Percentiles rank a stretch among this genome's conserved stretches.
Evolutionary conservation across 2,113 vertebrate genomes (phyloP).

Genomic region (Hirundichthys speculiger): DNA sequence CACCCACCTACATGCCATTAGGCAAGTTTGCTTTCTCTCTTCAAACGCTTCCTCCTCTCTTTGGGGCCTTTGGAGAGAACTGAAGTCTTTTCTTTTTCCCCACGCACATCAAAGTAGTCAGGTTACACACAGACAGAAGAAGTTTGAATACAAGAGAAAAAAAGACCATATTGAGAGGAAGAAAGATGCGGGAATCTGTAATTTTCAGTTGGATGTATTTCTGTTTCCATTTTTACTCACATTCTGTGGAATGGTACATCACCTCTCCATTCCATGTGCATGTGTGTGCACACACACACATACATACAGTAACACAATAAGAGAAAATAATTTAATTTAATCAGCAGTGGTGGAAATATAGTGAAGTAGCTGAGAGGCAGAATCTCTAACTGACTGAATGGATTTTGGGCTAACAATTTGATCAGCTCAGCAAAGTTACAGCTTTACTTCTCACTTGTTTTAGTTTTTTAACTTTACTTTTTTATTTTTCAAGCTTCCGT

Average conservation of each 20-base stretch:
- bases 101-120: slow-evolving; percentile 67
- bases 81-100: slow-evolving; percentile 24
- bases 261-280: slow-evolving; percentile 47
- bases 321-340: slow-evolving; percentile 15
- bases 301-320: slow-evolving; percentile 1
- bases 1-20: slow-evolving; percentile 72
- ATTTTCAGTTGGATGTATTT: slow-evolving; percentile 43
- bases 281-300: not conserved
- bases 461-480: no score
- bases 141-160: slow-evolving; percentile 11
- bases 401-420: slow-evolving; percentile 19
- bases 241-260: slow-evolving; percentile 31
- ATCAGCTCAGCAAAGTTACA: slow-evolving; percentile 28
- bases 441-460: slow-evolving; percentile 4
- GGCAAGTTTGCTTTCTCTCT: slow-evolving; percentile 59
- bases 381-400: slow-evolving; percentile 21
- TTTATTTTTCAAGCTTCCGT: no score
- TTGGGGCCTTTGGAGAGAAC: slow-evolving; percentile 62
- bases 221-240: slow-evolving; percentile 44
- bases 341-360: slow-evolving; percentile 16
- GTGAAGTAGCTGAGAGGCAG: slow-evolving; percentile 12
- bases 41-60: slow-evolving; percentile 65
- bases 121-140: slow-evolving; percentile 53
- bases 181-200: not conserved
- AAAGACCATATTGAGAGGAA: slow-evolving; percentile 15